phyloP scores from a whole-genome alignment of 2,797 vertebrate species.

The Chaetophractus vellerosus region DNA sequence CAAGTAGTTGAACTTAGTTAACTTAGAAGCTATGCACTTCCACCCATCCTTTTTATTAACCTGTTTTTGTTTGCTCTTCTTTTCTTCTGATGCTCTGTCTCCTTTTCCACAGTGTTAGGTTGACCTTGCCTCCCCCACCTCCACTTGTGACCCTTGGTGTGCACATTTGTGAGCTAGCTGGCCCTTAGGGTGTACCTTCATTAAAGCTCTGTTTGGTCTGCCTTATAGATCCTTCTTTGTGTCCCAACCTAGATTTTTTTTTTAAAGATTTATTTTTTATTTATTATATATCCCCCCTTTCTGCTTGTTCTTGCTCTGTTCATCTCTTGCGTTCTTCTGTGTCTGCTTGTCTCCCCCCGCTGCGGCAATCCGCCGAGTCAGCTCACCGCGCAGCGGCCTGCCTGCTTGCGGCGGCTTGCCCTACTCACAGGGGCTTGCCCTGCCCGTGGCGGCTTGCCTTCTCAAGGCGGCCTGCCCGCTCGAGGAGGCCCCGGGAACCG shows the following conservation, averaged over 20 bases:
- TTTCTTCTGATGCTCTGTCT: not conserved
- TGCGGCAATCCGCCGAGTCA: no score
- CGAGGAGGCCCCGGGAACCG: no score
- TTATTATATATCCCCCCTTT: no score
- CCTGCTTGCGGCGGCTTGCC: no score
- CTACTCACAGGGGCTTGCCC: no score
- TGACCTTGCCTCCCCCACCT: not conserved
- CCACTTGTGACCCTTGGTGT: not conserved
- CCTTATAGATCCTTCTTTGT: not conserved
- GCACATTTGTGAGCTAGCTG: not conserved
- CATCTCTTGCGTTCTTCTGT: no score
- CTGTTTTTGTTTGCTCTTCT: not conserved
- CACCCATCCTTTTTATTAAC: not conserved
- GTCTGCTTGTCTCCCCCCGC: no score
- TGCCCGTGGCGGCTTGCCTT: no score
- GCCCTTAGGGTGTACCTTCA: not conserved
- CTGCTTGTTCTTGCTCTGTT: no score
- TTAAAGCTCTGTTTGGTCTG: not conserved
- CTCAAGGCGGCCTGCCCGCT: no score
- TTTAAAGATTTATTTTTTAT: no score
- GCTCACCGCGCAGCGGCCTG: no score
- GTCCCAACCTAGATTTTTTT: not conserved
- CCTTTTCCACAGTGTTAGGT: not conserved
- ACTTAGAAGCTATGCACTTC: slow-evolving; percentile 45
- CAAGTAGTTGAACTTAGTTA: not conserved